These are phyloP conservation scores for Drosophila ezoana DNA, from an alignment of 2,888 invertebrate genomes.

Conservation along the genomic window DNA sequence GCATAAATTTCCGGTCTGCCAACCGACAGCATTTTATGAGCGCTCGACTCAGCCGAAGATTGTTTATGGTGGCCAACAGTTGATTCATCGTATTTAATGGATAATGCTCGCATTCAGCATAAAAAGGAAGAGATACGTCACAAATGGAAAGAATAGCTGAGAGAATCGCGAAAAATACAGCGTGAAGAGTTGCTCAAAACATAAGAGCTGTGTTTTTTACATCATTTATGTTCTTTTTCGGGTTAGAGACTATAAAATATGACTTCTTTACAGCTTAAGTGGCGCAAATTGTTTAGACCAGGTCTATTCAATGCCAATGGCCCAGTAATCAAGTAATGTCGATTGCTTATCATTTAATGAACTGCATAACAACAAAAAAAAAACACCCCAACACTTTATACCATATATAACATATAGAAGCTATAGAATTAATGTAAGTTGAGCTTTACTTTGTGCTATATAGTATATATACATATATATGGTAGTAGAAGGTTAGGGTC, in stretches of 20 bases:
- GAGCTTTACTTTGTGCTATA: slow-evolving; percentile 18
- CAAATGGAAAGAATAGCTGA: slow-evolving; percentile 4
- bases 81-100: slow-evolving; percentile 80
- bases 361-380: slow-evolving; percentile 50
- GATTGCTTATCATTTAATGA: slow-evolving; percentile 80
- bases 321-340: slow-evolving; percentile 54
- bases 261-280: slow-evolving; percentile 21
- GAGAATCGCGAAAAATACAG: neutral
- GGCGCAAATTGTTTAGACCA: slow-evolving; percentile 23
- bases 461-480: too few species aligned
- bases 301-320: slow-evolving; percentile 25
- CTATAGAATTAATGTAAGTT: slow-evolving; percentile 13
- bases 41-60: slow-evolving; percentile 67
- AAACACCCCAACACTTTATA: slow-evolving; percentile 15
- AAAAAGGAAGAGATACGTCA: slow-evolving; percentile 45
- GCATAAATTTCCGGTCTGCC: slow-evolving; percentile 74
- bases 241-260: slow-evolving; percentile 32
- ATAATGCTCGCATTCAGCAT: slow-evolving; percentile 59
- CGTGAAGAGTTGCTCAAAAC: slow-evolving; percentile 15
- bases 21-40: slow-evolving; percentile 69
- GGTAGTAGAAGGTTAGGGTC: slow-evolving; percentile 9
- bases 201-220: slow-evolving; percentile 11
- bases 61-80: slow-evolving; percentile 77
- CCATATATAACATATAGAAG: slow-evolving; percentile 10
- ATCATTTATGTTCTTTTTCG: slow-evolving; percentile 20